Base-by-base conservation (phyloP, 2,888 invertebrate species). In the Lymantria monacha region DNA sequence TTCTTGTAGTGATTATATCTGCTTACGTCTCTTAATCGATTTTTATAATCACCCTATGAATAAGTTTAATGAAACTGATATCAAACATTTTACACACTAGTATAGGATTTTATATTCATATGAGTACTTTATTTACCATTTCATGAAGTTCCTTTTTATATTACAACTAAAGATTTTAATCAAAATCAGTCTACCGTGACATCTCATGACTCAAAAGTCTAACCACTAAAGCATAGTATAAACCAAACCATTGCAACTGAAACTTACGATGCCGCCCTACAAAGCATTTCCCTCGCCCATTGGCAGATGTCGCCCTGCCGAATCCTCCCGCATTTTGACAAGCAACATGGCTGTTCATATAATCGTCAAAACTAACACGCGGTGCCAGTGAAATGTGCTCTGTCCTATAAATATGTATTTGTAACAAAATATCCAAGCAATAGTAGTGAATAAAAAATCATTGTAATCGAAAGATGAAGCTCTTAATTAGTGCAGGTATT, bases 301-400 rank as follows among this genome's bases (percentile, higher is more conserved):
- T 72, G 69, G 60, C 72, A 85, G 85, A 80, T 85, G 85, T 77
- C 84, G 78, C 63, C 46, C 55, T 49, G 49, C 58, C 38, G 37
- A 62, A 66, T 69, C 67, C 57, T 57, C 60, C 51, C 62, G 53
- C 63, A 68, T 73, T 69, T 61, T 70, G 66, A 69, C 66, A 70
- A 50, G 44, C 57, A 66, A 63, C 50, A 70, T 69, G 69, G 69
- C 69, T 55, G 62, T 59, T 45, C 57, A 58, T 46, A 56, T 53
- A 60, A 53, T 61, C 57, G 67, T 61, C 71, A 68, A 70, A 71
- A 65, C 69, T 62, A 67, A 69, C 61, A 70, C 69, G 70, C 73
- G 57, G 74, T 76, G 69, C 70, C 61, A 66, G 66, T 69, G 68
- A 70, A 71, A 66, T 65, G 56, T 69, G 57, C 48, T 64, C 65